Conservation (phyloP, 2,113 vertebrate species). For the Turnix velox region DNA sequence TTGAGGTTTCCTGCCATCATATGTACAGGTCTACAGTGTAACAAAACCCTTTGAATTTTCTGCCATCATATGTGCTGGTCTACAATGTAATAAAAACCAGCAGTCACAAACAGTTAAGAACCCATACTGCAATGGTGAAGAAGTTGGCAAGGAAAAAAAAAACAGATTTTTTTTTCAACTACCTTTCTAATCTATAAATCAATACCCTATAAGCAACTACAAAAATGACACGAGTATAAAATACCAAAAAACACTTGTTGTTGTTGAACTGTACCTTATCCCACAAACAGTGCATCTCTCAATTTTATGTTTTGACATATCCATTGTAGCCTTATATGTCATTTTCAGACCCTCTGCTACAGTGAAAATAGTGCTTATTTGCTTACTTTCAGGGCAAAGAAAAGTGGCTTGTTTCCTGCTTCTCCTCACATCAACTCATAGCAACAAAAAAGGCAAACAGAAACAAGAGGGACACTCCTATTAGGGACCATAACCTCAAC, state of each 20-base stretch:
- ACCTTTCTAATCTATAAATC: too few species aligned
- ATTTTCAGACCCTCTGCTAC: neutral
- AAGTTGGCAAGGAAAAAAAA: too few species aligned
- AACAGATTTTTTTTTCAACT: too few species aligned
- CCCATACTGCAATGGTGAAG: too few species aligned
- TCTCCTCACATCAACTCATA: neutral
- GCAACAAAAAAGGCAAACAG: conserved; percentile 39
- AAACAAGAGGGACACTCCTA: neutral
- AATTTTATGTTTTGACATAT: neutral
- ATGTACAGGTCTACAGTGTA: too few species aligned
- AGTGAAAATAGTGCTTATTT: neutral
- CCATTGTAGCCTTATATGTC: neutral
- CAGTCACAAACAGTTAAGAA: too few species aligned
- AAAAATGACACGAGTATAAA: neutral
- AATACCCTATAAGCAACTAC: too few species aligned
- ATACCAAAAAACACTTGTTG: neutral
- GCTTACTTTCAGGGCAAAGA: conserved; percentile 13
- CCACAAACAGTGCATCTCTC: neutral
- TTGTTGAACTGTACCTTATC: neutral
- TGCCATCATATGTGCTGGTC: too few species aligned
- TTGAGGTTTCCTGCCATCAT: too few species aligned
- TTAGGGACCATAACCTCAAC: neutral
- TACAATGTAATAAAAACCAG: too few species aligned
- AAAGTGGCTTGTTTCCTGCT: conserved; percentile 30
- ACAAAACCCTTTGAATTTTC: too few species aligned